These are phyloP conservation scores for Eurosta solidaginis DNA, from an alignment of 1,140 invertebrate species.

Conservation along the genomic window DNA sequence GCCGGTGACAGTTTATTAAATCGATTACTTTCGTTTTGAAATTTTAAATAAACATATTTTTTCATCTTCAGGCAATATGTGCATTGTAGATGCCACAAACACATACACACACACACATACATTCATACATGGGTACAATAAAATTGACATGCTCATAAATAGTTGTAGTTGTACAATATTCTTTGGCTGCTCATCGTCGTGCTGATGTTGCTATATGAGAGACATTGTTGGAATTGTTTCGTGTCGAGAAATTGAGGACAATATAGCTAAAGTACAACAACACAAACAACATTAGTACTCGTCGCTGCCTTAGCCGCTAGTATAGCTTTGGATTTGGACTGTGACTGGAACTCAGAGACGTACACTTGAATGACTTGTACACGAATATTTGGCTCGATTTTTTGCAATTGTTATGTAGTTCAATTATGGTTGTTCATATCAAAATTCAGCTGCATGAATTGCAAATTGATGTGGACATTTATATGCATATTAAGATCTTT, in stretches of 20 bases:
- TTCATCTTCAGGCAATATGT: slow-evolving; percentile 23
- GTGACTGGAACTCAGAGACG: neutral
- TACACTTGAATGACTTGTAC: slow-evolving; percentile 23
- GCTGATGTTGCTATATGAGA: slow-evolving; percentile 7
- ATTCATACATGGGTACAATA: too few species aligned
- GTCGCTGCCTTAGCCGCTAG: neutral
- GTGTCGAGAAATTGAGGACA: slow-evolving; percentile 22
- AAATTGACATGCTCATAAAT: neutral
- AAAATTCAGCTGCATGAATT: slow-evolving; percentile 1
- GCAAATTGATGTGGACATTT: neutral
- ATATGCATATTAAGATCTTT: neutral
- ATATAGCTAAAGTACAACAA: neutral
- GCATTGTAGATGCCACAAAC: too few species aligned
- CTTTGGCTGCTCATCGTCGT: neutral
- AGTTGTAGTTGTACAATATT: neutral
- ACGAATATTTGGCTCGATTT: slow-evolving; percentile 27
- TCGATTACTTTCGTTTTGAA: slow-evolving; percentile 58
- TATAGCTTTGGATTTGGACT: neutral
- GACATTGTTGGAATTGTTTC: slow-evolving; percentile 25
- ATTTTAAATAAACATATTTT: slow-evolving; percentile 58
- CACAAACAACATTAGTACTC: neutral
- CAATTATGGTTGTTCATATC: slow-evolving; percentile 20
- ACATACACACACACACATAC: neutral
- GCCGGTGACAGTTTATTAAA: slow-evolving; percentile 59
- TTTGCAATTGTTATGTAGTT: slow-evolving; percentile 27